Evolutionary conservation across 2,888 invertebrate species (phyloP).

Genomic region (Choreutis nemorana): DNA sequence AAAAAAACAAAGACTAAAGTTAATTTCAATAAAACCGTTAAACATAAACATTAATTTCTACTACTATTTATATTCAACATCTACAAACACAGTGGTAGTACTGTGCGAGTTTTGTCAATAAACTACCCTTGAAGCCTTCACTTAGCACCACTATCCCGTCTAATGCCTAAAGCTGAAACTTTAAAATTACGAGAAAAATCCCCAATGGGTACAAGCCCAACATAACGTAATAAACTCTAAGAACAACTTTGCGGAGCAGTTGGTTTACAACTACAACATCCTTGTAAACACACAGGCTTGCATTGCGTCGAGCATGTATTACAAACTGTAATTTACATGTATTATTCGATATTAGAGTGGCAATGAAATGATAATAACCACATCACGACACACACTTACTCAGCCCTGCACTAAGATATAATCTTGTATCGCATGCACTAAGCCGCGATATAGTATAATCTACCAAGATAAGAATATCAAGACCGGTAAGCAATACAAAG

Average conservation of each 20-base stretch:
- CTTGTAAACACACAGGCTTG: constrained; percentile 7
- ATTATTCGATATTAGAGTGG: background rate
- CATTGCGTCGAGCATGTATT: background rate
- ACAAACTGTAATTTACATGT: background rate
- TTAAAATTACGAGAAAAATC: constrained; percentile 23
- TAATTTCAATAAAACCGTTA: no score
- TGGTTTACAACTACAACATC: constrained; percentile 18
- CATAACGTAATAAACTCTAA: constrained; percentile 25
- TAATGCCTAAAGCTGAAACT: constrained; percentile 21
- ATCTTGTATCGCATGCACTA: no score
- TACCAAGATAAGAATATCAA: background rate
- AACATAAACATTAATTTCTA: no score
- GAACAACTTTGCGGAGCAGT: constrained; percentile 22
- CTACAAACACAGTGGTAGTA: no score
- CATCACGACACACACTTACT: no score
- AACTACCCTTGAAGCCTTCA: no score
- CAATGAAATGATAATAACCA: no score
- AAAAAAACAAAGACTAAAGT: no score
- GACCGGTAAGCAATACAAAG: background rate
- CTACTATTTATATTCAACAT: no score
- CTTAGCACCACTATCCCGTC: no score
- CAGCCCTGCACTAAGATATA: no score
- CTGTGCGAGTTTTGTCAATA: no score
- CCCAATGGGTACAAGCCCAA: constrained; percentile 16
- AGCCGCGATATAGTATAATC: background rate